phyloP scores from a whole-genome alignment of 2,888 invertebrate species.

The Augochlorella aurata region DNA sequence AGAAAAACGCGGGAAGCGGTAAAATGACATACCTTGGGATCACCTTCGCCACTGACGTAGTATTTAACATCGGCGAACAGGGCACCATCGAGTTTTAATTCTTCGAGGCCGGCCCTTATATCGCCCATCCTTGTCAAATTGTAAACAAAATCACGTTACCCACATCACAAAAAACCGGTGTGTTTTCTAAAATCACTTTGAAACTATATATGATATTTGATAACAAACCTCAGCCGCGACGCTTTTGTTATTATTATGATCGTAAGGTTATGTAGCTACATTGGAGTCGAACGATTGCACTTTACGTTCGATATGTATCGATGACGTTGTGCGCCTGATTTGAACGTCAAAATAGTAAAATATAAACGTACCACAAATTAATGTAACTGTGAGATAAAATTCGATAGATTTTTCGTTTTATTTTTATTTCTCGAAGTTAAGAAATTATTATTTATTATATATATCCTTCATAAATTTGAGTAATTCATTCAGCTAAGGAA shows the following conservation, averaged over 20 bases:
- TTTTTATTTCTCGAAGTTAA: neutral
- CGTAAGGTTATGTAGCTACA: conserved; percentile 72
- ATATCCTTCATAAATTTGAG: too few relatives aligned
- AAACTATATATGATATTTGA: conserved; percentile 65
- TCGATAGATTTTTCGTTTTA: neutral
- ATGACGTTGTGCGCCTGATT: conserved; percentile 39
- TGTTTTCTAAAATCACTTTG: conserved; percentile 25
- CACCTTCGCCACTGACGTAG: conserved; percentile 89
- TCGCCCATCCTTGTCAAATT: conserved; percentile 79
- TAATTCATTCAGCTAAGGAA: too few relatives aligned
- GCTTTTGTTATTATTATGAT: conserved; percentile 79
- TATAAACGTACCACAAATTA: neutral
- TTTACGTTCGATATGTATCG: conserved; percentile 52
- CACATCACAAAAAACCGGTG: conserved; percentile 60
- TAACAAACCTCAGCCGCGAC: conserved; percentile 75
- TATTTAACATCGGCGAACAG: conserved; percentile 93
- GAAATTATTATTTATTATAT: too few relatives aligned
- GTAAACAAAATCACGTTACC: conserved; percentile 38
- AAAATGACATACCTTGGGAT: conserved; percentile 75
- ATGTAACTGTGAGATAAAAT: neutral
- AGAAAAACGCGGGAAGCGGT: conserved; percentile 71
- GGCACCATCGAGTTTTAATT: conserved; percentile 83
- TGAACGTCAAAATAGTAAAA: conserved; percentile 21
- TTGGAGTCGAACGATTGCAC: conserved; percentile 24
- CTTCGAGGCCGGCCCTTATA: conserved; percentile 81